phyloP scores from a whole-genome alignment of 2,113 vertebrate species.

The Phalacrocorax carbo region DNA sequence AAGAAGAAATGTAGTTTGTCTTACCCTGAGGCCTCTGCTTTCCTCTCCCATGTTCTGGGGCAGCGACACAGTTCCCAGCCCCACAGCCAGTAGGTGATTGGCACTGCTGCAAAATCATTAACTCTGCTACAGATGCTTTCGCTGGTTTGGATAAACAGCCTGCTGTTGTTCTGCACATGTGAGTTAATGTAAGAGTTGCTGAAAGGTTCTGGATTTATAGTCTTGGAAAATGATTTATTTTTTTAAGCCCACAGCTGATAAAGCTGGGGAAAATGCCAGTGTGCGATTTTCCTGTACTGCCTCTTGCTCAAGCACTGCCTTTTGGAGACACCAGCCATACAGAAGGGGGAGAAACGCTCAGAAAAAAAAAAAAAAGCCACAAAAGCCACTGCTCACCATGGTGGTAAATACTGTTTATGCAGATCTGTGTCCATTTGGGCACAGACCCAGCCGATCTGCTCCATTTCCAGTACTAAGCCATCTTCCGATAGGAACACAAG shows the following conservation, averaged over 20 bases:
- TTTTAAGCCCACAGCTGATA: conserved; percentile 36
- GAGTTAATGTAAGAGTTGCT: conserved; percentile 27
- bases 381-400: neutral
- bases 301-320: neutral
- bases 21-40: neutral
- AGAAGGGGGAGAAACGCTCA: neutral
- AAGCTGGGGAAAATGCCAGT: conserved; percentile 17
- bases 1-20: neutral
- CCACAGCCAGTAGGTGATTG: neutral
- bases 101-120: neutral
- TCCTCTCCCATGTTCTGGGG: neutral
- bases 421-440: neutral
- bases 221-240: conserved; percentile 36
- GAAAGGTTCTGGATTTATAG: conserved; percentile 48
- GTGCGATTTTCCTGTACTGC: neutral
- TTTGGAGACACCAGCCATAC: accelerated
- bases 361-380: neutral
- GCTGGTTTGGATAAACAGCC: conserved; percentile 34
- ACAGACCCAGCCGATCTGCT: neutral
- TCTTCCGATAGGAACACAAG: neutral
- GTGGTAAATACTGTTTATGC: neutral
- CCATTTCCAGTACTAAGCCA: neutral
- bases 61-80: neutral
- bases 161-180: conserved; percentile 36
- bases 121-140: neutral